Conservation (phyloP, 2,888 invertebrate genomes). For the Cancer borealis region DNA sequence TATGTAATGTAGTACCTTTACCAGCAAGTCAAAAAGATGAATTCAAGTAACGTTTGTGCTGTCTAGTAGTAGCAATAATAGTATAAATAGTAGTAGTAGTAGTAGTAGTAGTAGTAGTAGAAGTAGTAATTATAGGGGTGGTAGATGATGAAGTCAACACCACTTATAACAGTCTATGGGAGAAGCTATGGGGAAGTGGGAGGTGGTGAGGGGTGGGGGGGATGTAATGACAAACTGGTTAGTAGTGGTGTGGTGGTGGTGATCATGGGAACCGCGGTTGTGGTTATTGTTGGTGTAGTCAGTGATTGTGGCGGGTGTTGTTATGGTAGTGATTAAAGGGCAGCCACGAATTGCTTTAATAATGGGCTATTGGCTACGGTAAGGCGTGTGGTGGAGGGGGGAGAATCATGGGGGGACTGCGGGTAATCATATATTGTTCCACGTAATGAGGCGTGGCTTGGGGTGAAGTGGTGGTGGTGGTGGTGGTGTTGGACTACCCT, state of each 20-base stretch:
- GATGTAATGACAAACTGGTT: neutral
- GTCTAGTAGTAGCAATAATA: neutral
- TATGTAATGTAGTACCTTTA: neutral
- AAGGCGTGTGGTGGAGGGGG: neutral
- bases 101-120: neutral
- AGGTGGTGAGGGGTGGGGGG: neutral
- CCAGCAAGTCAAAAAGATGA: too few relatives aligned
- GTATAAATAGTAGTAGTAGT: neutral
- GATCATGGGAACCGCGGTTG: neutral
- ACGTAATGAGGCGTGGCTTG: neutral
- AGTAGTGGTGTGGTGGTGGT: neutral
- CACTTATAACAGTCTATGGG: neutral
- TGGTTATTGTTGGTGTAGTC: neutral
- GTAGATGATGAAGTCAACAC: neutral
- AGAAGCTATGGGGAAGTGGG: neutral
- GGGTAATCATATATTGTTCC: slow-evolving; percentile 32
- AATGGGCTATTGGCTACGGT: slow-evolving; percentile 27
- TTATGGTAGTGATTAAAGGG: slow-evolving; percentile 27
- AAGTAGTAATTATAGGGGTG: neutral
- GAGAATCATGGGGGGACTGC: neutral
- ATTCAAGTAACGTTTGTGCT: too few relatives aligned
- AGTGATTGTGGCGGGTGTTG: slow-evolving; percentile 22
- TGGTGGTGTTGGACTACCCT: neutral
- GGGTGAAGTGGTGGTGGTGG: slow-evolving; percentile 22
- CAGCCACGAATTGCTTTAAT: slow-evolving; percentile 27